These are phyloP conservation scores for Dicrurus megarhynchus DNA, from an alignment of 2,113 vertebrate genomes.

Conservation along the genomic window DNA sequence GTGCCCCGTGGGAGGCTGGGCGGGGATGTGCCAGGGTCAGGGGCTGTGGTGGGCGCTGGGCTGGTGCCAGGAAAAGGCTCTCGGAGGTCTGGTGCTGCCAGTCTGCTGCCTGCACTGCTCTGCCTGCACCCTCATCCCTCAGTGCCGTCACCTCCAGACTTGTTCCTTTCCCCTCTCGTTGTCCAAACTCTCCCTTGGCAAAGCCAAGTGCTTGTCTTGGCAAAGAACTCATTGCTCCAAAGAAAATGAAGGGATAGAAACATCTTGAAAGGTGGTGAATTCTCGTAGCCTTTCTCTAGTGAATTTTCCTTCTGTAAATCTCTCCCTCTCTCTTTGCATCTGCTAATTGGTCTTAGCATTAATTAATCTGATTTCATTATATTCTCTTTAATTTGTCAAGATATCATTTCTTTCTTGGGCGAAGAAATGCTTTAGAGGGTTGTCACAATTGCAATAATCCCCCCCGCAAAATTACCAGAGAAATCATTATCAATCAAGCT, in stretches of 20 bases:
- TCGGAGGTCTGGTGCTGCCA: not conserved
- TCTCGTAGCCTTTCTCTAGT: slow-evolving; percentile 28
- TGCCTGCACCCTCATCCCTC: not conserved
- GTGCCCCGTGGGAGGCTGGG: accelerated
- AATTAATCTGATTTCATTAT: slow-evolving; percentile 80
- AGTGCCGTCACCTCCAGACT: accelerated
- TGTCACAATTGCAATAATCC: slow-evolving; percentile 62
- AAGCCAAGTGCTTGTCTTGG: accelerated
- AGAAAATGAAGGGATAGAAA: not conserved
- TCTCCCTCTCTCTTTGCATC: slow-evolving; percentile 41
- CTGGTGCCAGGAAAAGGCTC: not conserved
- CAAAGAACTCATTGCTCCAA: accelerated
- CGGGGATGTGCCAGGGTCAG: not conserved
- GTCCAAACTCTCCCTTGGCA: not conserved
- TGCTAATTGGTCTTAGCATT: slow-evolving; percentile 77
- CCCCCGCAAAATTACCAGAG: slow-evolving; percentile 55
- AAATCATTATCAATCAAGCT: slow-evolving; percentile 75
- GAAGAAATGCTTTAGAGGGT: slow-evolving; percentile 61
- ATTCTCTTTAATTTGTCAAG: slow-evolving; percentile 77
- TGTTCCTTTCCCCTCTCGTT: accelerated
- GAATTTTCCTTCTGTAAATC: slow-evolving; percentile 55
- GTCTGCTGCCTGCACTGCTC: not conserved
- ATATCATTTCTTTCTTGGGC: slow-evolving; percentile 67
- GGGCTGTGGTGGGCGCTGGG: accelerated
- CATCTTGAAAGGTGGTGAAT: slow-evolving; percentile 44